Evolutionary conservation across 2,113 vertebrate genomes (phyloP).

Genomic region (Hydropotes inermis): DNA sequence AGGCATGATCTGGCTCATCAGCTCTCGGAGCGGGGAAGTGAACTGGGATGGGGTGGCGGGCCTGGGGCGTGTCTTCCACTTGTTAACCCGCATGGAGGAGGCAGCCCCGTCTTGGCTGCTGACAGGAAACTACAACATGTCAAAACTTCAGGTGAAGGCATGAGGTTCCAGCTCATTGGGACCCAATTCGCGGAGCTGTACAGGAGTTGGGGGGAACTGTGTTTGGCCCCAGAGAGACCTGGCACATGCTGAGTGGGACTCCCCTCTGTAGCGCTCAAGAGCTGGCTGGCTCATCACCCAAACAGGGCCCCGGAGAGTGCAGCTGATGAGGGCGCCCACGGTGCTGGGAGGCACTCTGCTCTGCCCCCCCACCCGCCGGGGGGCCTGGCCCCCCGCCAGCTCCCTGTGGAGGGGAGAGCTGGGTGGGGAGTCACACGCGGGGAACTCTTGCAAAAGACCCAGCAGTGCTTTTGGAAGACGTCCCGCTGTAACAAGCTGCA

Average conservation of each 20-base stretch:
- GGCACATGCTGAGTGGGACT: slow-evolving; percentile 47
- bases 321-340: not conserved
- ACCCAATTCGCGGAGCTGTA: slow-evolving; percentile 55
- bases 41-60: not conserved
- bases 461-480: slow-evolving; percentile 60
- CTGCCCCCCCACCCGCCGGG: not conserved
- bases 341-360: not conserved
- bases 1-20: slow-evolving; percentile 39
- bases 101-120: not conserved
- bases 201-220: slow-evolving; percentile 49
- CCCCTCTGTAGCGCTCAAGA: slow-evolving; percentile 45
- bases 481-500: not conserved
- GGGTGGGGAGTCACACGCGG: slow-evolving; percentile 31
- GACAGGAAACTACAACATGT: not conserved
- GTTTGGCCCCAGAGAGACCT: slow-evolving; percentile 58
- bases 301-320: slow-evolving; percentile 43
- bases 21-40: slow-evolving; percentile 32
- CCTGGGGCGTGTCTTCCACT: not conserved
- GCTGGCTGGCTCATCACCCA: slow-evolving; percentile 72
- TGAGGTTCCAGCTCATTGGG: slow-evolving; percentile 69
- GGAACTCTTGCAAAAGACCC: slow-evolving; percentile 74
- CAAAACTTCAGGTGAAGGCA: slow-evolving; percentile 56
- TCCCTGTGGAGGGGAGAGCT: slow-evolving; percentile 61
- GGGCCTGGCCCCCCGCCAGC: slow-evolving; percentile 45
- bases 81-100: slow-evolving; percentile 64